Evolutionary conservation across 1,140 invertebrate genomes (phyloP), one percentile per base, ranked within the genome.

Genomic region (Pseudomyrmex flavicornis): DNA sequence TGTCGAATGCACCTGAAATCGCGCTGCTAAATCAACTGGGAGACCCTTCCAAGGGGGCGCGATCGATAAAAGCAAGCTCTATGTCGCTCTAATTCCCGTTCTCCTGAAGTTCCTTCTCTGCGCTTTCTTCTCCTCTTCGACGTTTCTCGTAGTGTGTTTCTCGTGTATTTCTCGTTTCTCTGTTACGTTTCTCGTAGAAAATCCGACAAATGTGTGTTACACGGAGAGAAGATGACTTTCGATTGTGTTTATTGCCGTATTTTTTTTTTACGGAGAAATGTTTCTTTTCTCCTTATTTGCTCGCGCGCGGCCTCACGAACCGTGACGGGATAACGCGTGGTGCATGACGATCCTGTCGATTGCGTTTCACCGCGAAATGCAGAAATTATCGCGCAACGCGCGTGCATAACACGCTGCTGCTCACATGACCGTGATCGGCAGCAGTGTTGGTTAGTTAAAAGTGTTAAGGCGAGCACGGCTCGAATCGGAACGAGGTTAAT

Each of bases 401-500:
- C 44, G 46, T 48, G 52, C n/a, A 12, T 52, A 10, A 20, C 20
- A 10, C 20, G 17, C 20, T 10, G 17, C n/a, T 17, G 13, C 22
- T 13, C 15, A 20, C 62, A 50, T 50, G 76, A 70, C 65, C 54
- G 35, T 79, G 44, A 79, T 79, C 66, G 44, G 54, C 10, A n/a
- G 10, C 7, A 15, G 12, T 46, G 35, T 2, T 5, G 12, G 22
- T 13, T 17, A 20, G 44, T 7, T 35, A 12, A 65, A 35, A 35
- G 35, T 35, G 35, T 35, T 35, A 35, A 50, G 44, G 54, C n/a
- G 52, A 46, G 17, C 50, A 9, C 44, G n/a, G 50, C 54, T 50
- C 15, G 20, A 82, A 68, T 82, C 77, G 77, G 82, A 85, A 85
- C 69, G 77, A 85, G 83, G 77, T 68, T 69, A 73, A 85, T 85